Base-by-base conservation (phyloP, 2,888 invertebrate genomes). In the Lacanobia wlatinum region DNA sequence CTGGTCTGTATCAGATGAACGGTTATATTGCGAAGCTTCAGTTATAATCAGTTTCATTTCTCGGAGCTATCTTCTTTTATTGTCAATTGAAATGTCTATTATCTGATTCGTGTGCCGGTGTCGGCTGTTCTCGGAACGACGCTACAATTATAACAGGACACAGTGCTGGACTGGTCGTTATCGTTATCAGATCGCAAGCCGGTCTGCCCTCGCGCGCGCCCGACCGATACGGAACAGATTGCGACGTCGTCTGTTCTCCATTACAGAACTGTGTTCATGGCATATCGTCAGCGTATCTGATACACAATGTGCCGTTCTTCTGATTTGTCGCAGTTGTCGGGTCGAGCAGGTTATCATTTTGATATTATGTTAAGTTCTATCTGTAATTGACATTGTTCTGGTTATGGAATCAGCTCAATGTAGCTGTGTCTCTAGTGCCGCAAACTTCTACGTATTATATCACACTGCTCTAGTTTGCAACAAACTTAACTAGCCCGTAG, bases 261-360 rank as follows among this genome's bases (percentile, higher is more conserved):
- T 14, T 43, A 55, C 46, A 58, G 61, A 48, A 43, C 62, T 53
- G 56, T 53, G 65, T 62, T 62, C 48, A 53, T 40, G 34, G 9
- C 50, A 53, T 46, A 64, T 66, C 73, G 34, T 43, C 53, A 21
- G 48, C 46, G 56, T 74, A 60, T 74, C 75, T 79, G 52, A 61
- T 43, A 34, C 50, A 62, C 58, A 66, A 70, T 62, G 53, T 55
- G 48, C 50, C 34, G n/a, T 76, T 62, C 65, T 76, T 76, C 55
- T 80, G 76, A 81, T 78, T 81, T 66, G 70, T 66, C 56, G 46
- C 52, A 75, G 21, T 76, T 48, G 53, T 46, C 12, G 21, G 34
- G 28, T 69, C 61, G 48, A 53, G 38, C 8, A 68, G 34, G 56
- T 69, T 68, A 75, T 80, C 64, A 50, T 50, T 63, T n/a, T 43